Percentiles rank a stretch among this genome's conserved stretches.
phyloP scores from a whole-genome alignment of 2,888 invertebrate genomes.

The Steinernema carpocapsae region DNA sequence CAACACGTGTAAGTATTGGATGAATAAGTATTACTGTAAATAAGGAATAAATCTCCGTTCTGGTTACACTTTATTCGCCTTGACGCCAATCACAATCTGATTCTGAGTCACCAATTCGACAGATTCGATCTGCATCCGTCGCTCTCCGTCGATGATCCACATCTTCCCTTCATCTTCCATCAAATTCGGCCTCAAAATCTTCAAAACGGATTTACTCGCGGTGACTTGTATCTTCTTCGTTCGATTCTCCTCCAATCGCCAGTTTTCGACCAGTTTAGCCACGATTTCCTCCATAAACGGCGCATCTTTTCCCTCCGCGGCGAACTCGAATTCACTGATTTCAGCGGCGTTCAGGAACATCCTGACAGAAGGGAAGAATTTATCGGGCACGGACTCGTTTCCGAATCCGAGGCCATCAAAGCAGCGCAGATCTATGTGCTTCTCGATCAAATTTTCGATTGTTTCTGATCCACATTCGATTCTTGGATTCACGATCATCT shows the following conservation, averaged over 20 bases:
- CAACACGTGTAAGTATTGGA: slow-evolving; percentile 79
- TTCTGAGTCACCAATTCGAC: neutral
- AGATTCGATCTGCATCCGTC: neutral
- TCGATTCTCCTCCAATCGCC: neutral
- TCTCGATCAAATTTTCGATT: neutral
- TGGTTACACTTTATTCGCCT: neutral
- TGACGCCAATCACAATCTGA: neutral
- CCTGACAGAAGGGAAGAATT: neutral
- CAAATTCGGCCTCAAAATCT: neutral
- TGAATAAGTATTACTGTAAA: slow-evolving; percentile 78
- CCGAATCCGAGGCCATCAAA: neutral
- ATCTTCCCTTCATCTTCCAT: neutral
- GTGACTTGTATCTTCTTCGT: neutral
- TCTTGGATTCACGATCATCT: slow-evolving; percentile 10
- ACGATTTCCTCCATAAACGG: neutral
- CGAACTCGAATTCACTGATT: neutral
- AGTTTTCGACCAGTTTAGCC: neutral
- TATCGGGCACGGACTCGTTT: neutral
- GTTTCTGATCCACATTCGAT: neutral
- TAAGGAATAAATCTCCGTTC: slow-evolving; percentile 58
- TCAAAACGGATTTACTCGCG: neutral
- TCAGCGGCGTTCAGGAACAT: neutral
- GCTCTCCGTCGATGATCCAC: neutral
- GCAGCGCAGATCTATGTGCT: neutral
- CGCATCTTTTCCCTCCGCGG: neutral